Conservation (phyloP, 2,888 invertebrate species). For the Bibio marci region DNA sequence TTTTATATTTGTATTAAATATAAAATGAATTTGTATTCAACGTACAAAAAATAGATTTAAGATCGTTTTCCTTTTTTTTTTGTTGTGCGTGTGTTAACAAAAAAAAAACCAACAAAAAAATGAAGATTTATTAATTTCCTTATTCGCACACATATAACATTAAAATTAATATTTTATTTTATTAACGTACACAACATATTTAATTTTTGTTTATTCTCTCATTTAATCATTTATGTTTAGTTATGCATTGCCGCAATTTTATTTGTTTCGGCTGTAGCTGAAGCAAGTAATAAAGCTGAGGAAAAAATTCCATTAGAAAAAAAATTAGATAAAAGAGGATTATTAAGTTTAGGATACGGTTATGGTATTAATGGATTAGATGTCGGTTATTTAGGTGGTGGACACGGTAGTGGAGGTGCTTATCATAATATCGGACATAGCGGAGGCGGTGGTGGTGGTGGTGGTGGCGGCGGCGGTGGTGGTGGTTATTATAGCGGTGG, state of each 20-base stretch:
- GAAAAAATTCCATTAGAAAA: conserved; percentile 46
- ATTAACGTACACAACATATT: too few species aligned
- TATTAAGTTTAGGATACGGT: conserved; percentile 62
- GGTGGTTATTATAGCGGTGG: conserved; percentile 17
- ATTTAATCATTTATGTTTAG: too few species aligned
- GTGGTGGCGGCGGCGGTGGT: conserved; percentile 20
- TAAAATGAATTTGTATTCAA: too few species aligned
- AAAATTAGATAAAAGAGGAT: conserved; percentile 68
- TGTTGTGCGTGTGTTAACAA: too few species aligned
- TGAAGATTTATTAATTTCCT: too few species aligned
- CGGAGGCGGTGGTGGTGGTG: conserved; percentile 27
- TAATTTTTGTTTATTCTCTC: too few species aligned
- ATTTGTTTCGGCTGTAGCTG: conserved; percentile 49
- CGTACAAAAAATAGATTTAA: too few species aligned
- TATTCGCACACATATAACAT: too few species aligned
- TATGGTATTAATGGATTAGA: conserved; percentile 61
- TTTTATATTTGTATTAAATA: too few species aligned
- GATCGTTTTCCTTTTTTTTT: too few species aligned
- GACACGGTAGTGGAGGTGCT: conserved; percentile 31
- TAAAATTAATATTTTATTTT: too few species aligned
- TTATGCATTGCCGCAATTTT: conserved; percentile 54
- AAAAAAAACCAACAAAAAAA: too few species aligned
- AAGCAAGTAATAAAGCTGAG: conserved; percentile 46
- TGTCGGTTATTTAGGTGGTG: conserved; percentile 45
- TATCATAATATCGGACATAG: conserved; percentile 20